These are phyloP conservation scores for Decapterus maruadsi DNA, from an alignment of 2,797 vertebrate species.

Conservation along the genomic window DNA sequence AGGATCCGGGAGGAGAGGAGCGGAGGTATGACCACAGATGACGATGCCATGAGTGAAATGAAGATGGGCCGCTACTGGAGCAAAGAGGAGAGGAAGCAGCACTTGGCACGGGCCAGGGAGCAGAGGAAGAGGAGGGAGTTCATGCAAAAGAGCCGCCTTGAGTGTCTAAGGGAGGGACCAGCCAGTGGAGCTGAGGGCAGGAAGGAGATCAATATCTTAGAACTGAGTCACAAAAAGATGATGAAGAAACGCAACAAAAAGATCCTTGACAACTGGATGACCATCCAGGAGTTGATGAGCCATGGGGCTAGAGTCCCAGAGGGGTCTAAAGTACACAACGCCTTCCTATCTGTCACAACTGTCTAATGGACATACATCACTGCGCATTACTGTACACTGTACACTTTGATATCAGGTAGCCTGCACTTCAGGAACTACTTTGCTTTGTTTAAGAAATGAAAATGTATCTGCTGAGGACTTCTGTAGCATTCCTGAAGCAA, in stretches of 20 bases:
- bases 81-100: conserved; percentile 96
- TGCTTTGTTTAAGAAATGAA: conserved; percentile 38
- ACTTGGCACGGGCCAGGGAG: conserved; percentile 92
- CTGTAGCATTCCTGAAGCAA: conserved; percentile 59
- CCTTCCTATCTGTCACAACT: conserved; percentile 98
- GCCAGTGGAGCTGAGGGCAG: conserved; percentile 88
- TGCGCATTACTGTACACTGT: conserved; percentile 2
- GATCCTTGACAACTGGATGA: conserved; percentile 99
- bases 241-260: conserved; percentile 98
- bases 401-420: conserved; percentile 39
- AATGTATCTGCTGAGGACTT: conserved; percentile 44
- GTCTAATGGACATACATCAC: conserved; percentile 82
- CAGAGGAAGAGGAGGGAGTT: conserved; percentile 93
- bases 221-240: conserved; percentile 99
- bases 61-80: conserved; percentile 99
- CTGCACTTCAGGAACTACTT: conserved; percentile 46
- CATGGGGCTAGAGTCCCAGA: conserved; percentile 95
- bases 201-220: conserved; percentile 93
- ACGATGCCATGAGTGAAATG: conserved; percentile 95
- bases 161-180: conserved; percentile 91
- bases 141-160: conserved; percentile 95
- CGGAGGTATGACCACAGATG: conserved; percentile 94
- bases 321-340: conserved; percentile 93
- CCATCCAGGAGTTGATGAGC: conserved; percentile 98
- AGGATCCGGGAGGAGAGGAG: conserved; percentile 96